Evolutionary conservation across 2,888 invertebrate species (phyloP).

Genomic region (Euproctis similis): DNA sequence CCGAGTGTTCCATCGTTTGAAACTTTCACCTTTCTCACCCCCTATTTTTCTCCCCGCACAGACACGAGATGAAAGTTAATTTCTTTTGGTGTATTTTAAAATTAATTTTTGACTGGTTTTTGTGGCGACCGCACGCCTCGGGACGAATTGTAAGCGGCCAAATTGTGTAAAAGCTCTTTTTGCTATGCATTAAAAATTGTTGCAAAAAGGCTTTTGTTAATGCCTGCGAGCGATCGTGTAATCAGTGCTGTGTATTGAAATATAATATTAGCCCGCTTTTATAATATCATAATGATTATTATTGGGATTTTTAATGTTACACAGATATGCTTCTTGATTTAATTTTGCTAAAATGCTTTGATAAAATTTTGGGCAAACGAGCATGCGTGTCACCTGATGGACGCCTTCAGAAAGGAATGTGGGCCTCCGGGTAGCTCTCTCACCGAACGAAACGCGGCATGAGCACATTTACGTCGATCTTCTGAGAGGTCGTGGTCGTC

Average conservation of each 20-base stretch:
- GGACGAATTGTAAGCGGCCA: slow-evolving; percentile 58
- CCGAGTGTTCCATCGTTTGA: slow-evolving; percentile 57
- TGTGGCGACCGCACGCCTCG: slow-evolving; percentile 60
- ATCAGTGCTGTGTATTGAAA: slow-evolving; percentile 6
- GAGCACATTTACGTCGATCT: too few species aligned
- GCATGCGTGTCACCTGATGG: too few species aligned
- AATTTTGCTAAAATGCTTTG: too few species aligned
- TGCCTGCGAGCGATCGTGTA: slow-evolving; percentile 35
- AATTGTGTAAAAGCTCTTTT: slow-evolving; percentile 61
- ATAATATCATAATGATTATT: too few species aligned
- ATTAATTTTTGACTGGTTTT: slow-evolving; percentile 74
- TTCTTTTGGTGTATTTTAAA: slow-evolving; percentile 74
- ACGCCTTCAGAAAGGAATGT: too few species aligned
- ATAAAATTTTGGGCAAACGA: too few species aligned
- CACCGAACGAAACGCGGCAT: too few species aligned
- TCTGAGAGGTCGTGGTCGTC: too few species aligned
- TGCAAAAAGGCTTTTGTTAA: slow-evolving; percentile 44
- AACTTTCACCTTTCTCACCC: slow-evolving; percentile 64
- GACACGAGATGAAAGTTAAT: slow-evolving; percentile 64
- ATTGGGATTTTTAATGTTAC: too few species aligned
- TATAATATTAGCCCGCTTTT: neutral
- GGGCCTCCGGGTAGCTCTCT: too few species aligned
- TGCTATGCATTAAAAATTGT: slow-evolving; percentile 50
- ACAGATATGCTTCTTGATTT: too few species aligned
- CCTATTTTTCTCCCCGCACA: too few species aligned